phyloP scores from a whole-genome alignment of 2,888 invertebrate species.

The Megaustenia siamemsis region DNA sequence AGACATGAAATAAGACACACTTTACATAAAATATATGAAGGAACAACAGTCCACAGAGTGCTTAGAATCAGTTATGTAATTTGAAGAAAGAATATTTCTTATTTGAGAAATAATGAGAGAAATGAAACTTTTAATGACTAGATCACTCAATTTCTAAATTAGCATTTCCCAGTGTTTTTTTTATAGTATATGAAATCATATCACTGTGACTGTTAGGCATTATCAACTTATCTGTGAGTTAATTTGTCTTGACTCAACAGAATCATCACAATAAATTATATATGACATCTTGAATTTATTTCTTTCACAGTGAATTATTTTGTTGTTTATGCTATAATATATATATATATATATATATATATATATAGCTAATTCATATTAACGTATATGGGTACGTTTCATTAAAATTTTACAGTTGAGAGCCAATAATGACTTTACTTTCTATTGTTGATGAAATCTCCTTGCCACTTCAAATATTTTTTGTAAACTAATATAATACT shows the following conservation, averaged over 20 bases:
- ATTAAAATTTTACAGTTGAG: not conserved
- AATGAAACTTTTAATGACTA: not conserved
- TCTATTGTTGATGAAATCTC: not conserved
- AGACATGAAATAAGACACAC: no score
- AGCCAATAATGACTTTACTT: not conserved
- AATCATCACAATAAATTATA: not conserved
- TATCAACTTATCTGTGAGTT: not conserved
- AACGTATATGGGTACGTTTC: not conserved
- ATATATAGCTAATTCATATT: slow-evolving; percentile 7
- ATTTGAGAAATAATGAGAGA: not conserved
- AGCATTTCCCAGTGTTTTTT: not conserved
- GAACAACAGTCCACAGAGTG: no score
- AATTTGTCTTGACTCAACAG: not conserved
- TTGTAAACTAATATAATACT: not conserved
- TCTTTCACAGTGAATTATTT: not conserved
- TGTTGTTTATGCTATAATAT: not conserved
- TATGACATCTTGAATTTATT: not conserved
- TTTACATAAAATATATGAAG: no score
- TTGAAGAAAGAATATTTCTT: no score
- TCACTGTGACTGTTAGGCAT: not conserved
- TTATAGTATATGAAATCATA: not conserved
- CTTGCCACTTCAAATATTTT: not conserved
- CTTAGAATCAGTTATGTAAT: no score
- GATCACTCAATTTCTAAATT: not conserved
- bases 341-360: not conserved